Conservation (phyloP, 2,113 vertebrate genomes). For the Megaleporinus macrocephalus region DNA sequence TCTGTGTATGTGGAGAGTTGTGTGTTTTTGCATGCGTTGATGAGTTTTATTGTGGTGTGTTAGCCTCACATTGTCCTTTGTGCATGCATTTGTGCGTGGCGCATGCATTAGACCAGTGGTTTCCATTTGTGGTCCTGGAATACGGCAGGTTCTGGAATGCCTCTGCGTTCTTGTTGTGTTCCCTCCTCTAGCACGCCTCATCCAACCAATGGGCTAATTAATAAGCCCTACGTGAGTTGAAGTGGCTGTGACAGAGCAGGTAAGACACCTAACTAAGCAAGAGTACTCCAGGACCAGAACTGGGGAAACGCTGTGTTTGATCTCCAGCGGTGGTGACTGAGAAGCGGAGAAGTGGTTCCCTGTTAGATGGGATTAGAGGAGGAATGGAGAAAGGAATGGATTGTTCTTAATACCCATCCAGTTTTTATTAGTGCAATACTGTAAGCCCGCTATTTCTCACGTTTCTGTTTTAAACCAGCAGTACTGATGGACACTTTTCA, state of each 20-base stretch:
- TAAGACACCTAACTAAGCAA: background rate
- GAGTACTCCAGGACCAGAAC: background rate
- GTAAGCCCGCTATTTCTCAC: too few relatives aligned
- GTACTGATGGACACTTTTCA: too few relatives aligned
- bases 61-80: background rate
- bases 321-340: background rate
- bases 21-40: background rate
- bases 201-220: background rate
- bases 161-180: too few relatives aligned
- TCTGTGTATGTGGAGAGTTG: background rate
- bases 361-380: background rate
- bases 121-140: background rate
- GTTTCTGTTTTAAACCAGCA: too few relatives aligned
- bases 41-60: background rate
- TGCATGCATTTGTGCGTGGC: background rate
- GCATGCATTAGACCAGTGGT: conserved; percentile 1
- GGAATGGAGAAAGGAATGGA: conserved; percentile 26
- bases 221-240: background rate
- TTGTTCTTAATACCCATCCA: background rate
- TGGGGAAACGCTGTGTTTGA: background rate
- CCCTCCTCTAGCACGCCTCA: background rate
- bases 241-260: background rate
- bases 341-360: background rate
- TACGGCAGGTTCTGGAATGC: background rate
- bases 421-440: background rate